phyloP scores from a whole-genome alignment of 2,888 invertebrate species.

The Cepaea hortensis region DNA sequence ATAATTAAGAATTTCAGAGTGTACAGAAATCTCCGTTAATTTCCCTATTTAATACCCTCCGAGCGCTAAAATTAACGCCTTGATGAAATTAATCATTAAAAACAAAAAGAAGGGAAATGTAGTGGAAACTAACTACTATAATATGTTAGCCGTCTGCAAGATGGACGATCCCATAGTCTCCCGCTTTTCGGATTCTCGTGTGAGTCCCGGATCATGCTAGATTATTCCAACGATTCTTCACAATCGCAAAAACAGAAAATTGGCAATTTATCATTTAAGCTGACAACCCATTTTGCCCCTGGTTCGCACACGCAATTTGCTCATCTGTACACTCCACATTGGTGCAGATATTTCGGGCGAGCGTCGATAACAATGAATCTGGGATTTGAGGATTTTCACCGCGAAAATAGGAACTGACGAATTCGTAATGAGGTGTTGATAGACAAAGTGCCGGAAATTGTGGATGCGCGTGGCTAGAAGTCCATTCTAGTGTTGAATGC shows the following conservation, averaged over 20 bases:
- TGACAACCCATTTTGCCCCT: slow-evolving; percentile 52
- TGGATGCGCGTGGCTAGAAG: neutral
- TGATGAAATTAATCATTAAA: neutral
- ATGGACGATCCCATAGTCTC: slow-evolving; percentile 34
- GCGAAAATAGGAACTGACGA: neutral
- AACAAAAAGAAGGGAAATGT: neutral
- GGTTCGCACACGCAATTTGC: slow-evolving; percentile 49
- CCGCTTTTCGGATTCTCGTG: slow-evolving; percentile 11
- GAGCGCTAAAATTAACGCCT: too few species aligned
- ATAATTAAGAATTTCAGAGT: too few species aligned
- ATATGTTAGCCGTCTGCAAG: neutral
- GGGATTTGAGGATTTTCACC: slow-evolving; percentile 20
- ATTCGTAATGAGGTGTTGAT: slow-evolving; percentile 22
- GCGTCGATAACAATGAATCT: slow-evolving; percentile 32
- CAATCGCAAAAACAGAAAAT: slow-evolving; percentile 50
- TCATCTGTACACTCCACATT: slow-evolving; percentile 36
- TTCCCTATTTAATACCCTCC: too few species aligned
- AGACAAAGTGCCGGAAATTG: slow-evolving; percentile 15
- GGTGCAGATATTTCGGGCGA: slow-evolving; percentile 18
- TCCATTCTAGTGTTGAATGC: too few species aligned
- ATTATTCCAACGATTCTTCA: slow-evolving; percentile 49
- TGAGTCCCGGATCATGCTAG: slow-evolving; percentile 42
- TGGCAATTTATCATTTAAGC: slow-evolving; percentile 52
- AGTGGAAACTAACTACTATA: neutral
- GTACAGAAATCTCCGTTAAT: too few species aligned